Evolutionary conservation across 2,113 vertebrate species (phyloP), one percentile per base, ranked within the genome.

Genomic region (Scopus umbretta): DNA sequence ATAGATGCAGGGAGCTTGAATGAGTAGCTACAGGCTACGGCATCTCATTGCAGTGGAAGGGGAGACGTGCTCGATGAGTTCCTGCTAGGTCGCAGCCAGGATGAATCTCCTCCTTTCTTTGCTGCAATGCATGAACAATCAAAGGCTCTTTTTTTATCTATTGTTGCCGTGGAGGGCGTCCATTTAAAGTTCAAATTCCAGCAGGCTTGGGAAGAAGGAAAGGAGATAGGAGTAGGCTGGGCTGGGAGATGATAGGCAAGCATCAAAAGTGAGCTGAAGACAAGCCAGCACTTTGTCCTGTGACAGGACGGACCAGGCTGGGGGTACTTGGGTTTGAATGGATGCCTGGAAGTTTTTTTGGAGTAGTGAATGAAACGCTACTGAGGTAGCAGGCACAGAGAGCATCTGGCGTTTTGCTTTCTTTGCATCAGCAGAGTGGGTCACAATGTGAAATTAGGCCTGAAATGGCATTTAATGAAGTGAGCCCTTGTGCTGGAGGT

Each of bases 101-200:
- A 97, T 97, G 94, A 96, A 97, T 96, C 97, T 97, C 88, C 50
- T 94, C 95, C 88, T 97, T 98, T 98, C 96, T 97, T 96, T 86
- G 67, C 88, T 6, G 81, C 76, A 86, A 97, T 6, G 92, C 97
- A 95, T 98, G 97, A 98, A 97, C 98, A 98, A 97, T 98, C 98
- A 98, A 98, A 98, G 97, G 93, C 94, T 96, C 85, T 90, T 96
- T 97, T 98, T 97, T 97, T 97, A 97, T 97, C 97, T 97, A 94
- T 98, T 98, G 98, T 98, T 97, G 73, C 92, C 81, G 45, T 65
- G 84, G 93, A 96, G 91, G 97, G 91, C 75, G 13, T 97, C 97
- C 98, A 97, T 98, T 98, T 98, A 98, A 97, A 98, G 97, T 97
- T 97, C 92, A 94, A 96, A 97, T 98, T 98, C 98, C 98, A 95